Conservation (phyloP, 2,797 vertebrate species). For the Scolopax rusticola region DNA sequence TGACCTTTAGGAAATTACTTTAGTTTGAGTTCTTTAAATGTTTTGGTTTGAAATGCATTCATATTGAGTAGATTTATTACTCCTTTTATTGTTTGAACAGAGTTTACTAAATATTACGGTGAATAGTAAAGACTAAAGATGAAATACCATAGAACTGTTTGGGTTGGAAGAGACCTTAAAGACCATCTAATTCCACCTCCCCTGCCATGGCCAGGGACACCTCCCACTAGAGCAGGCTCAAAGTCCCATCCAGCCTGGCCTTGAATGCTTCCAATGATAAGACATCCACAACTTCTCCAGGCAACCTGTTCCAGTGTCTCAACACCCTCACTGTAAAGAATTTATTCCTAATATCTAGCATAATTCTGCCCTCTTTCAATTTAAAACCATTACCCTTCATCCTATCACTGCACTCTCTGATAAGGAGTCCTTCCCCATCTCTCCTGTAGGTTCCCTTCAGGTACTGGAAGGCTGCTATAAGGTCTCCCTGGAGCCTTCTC, state of each 20-base stretch:
- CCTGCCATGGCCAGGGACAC: background rate
- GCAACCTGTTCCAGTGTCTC: background rate
- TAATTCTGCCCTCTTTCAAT: background rate
- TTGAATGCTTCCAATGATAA: background rate
- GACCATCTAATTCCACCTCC: background rate
- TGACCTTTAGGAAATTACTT: background rate
- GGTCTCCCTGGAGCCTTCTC: background rate
- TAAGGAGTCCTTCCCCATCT: background rate
- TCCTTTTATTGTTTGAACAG: background rate
- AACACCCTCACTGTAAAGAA: background rate
- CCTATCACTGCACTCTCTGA: background rate
- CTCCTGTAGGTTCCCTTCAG: background rate
- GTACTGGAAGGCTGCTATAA: background rate
- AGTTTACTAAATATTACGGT: background rate
- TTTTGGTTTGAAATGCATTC: background rate
- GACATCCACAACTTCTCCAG: background rate
- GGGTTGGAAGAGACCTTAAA: background rate
- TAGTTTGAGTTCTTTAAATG: background rate
- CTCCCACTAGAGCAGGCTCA: background rate
- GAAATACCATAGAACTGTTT: background rate
- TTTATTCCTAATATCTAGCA: background rate
- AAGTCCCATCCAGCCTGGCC: background rate
- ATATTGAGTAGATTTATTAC: background rate
- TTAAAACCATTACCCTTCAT: background rate
- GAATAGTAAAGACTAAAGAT: background rate